Evolutionary conservation across 2,113 vertebrate species (phyloP).

Genomic region (Tragelaphus buxtoni): DNA sequence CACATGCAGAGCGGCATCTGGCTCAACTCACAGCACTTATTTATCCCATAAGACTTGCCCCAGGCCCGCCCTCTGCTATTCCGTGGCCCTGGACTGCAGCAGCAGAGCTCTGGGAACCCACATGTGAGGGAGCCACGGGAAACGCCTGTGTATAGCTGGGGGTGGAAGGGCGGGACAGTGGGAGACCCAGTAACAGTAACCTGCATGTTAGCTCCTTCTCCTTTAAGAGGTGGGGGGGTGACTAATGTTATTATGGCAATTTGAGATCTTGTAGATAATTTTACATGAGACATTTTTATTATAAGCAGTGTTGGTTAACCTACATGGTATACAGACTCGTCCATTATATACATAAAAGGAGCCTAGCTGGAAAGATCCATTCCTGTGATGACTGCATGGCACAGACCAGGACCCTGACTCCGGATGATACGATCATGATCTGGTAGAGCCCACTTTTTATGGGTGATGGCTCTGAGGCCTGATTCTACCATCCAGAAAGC

Average conservation of each 20-base stretch:
- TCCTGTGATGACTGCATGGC: background rate
- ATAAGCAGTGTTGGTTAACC: background rate
- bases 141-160: rapidly evolving
- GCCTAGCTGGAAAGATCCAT: background rate
- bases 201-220: background rate
- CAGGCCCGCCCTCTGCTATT: background rate
- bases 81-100: background rate
- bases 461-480: background rate
- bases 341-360: background rate
- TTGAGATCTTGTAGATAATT: background rate
- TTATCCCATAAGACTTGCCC: background rate
- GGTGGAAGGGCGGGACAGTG: background rate
- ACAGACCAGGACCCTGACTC: background rate
- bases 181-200: background rate
- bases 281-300: background rate
- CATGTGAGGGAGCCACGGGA: background rate
- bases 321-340: background rate
- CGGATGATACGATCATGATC: background rate
- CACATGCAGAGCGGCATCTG: background rate
- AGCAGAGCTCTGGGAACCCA: background rate
- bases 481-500: background rate
- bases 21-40: background rate
- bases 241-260: background rate
- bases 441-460: background rate
- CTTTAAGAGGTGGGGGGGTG: background rate